Conservation (phyloP, 92 coral and sea anemone species). For the Plumapathes pennacea region DNA sequence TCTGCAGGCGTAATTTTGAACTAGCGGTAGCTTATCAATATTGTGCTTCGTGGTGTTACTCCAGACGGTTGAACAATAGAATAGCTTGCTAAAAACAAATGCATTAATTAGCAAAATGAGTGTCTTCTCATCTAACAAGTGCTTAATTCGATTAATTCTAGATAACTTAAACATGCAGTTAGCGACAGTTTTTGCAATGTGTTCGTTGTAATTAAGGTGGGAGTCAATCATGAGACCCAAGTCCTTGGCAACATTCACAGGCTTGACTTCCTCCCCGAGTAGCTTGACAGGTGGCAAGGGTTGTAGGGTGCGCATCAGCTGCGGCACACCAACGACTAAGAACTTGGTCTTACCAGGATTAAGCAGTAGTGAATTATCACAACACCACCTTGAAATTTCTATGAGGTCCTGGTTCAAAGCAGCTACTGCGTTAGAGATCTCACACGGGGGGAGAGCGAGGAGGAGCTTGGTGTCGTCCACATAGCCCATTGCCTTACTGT, state of each 20-base stretch:
- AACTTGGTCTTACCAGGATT: constrained; percentile 41
- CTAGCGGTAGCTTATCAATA: constrained; percentile 19
- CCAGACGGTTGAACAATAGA: constrained; percentile 48
- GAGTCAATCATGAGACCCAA: constrained; percentile 5
- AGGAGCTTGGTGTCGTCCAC: constrained; percentile 42
- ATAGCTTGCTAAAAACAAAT: constrained; percentile 23
- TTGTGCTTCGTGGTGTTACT: constrained; percentile 27
- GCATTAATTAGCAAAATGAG: constrained; percentile 10
- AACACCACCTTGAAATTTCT: constrained; percentile 29
- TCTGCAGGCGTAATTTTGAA: constrained; percentile 36
- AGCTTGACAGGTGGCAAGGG: constrained; percentile 5
- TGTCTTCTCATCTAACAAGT: constrained; percentile 23
- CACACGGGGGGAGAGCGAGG: constrained; percentile 27
- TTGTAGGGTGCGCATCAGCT: not conserved
- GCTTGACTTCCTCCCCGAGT: constrained; percentile 14
- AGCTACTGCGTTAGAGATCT: constrained; percentile 16
- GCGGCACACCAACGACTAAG: constrained; percentile 27
- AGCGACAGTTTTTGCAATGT: not conserved
- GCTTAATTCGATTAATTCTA: constrained; percentile 45
- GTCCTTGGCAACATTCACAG: constrained; percentile 1
- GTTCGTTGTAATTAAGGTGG: constrained; percentile 1
- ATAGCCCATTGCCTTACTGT: constrained; percentile 22
- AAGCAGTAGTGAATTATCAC: constrained; percentile 14
- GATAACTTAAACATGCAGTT: constrained; percentile 15
- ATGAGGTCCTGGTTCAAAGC: constrained; percentile 17